These are phyloP conservation scores for Apus apus DNA, from an alignment of 2,113 vertebrate genomes.

Conservation along the genomic window DNA sequence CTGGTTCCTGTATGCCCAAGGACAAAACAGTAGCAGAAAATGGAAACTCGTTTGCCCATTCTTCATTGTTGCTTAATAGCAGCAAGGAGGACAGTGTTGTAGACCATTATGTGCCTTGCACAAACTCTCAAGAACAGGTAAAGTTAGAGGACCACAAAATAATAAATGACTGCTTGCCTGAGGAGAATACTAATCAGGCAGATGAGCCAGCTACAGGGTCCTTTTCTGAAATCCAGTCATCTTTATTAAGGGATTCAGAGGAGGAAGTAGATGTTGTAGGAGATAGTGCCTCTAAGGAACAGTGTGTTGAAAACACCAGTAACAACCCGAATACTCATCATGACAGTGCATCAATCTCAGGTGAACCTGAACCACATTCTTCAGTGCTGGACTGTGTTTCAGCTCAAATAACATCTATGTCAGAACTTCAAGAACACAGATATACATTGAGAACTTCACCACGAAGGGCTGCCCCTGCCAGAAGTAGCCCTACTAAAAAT, in stretches of 20 bases:
- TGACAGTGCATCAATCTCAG: slow-evolving; percentile 82
- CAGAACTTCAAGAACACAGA: slow-evolving; percentile 94
- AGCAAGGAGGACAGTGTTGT: slow-evolving; percentile 82
- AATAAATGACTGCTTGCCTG: slow-evolving; percentile 75
- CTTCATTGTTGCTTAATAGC: slow-evolving; percentile 82
- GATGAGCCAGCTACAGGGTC: slow-evolving; percentile 75
- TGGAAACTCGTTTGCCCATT: slow-evolving; percentile 74
- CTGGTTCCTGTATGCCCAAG: slow-evolving; percentile 70
- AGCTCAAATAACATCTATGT: slow-evolving; percentile 78
- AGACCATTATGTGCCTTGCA: slow-evolving; percentile 96
- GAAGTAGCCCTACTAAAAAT: slow-evolving; percentile 85
- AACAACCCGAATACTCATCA: slow-evolving; percentile 56
- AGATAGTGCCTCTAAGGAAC: slow-evolving; percentile 85
- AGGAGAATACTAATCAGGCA: slow-evolving; percentile 69
- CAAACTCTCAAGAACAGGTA: slow-evolving; percentile 85
- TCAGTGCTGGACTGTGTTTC: slow-evolving; percentile 80
- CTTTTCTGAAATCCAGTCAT: slow-evolving; percentile 83
- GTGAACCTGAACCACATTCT: slow-evolving; percentile 82
- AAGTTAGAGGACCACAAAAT: slow-evolving; percentile 81
- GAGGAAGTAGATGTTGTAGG: slow-evolving; percentile 92
- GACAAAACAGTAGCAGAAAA: slow-evolving; percentile 83
- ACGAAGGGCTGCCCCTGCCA: slow-evolving; percentile 82
- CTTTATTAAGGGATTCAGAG: slow-evolving; percentile 87
- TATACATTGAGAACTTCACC: slow-evolving; percentile 96
- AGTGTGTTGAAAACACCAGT: slow-evolving; percentile 77